Base-by-base conservation (phyloP, 2,888 invertebrate species). In the Cataglyphis cursor region DNA sequence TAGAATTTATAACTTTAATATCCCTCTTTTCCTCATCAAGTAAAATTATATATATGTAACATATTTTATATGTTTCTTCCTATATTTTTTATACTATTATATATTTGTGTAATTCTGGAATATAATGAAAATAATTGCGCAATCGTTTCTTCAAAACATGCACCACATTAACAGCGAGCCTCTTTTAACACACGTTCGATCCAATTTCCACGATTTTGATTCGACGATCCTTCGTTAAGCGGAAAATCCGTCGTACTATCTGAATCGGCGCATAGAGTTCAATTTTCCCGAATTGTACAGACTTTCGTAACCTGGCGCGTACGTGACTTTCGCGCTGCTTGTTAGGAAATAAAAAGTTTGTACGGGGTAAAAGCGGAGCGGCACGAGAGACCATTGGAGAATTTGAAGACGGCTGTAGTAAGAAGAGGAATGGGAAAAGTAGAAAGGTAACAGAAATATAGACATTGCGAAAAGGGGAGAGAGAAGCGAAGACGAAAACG, bases 281-380 rank as follows among this genome's bases (percentile, higher is more conserved):
- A 85, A 88, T 87, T 89, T 89, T 89, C 85, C 87, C 85, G 88
- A 91, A 91, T 90, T 91, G 87, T 89, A 86, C 86, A 83, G 74
- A 85, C 89, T 78, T 81, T 80, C 78, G 85, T 76, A 89, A 88
- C 85, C 81, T 86, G 73, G 83, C 54, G 24, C 85, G 90, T 90
- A 90, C 91, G 90, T 92, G 92, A 92, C 91, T 92, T 88, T 89
- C 64, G 62, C 81, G 82, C 72, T 57, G 85, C 86, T 88, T 89
- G 89, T 88, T 89, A 89, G 87, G 81, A 86, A 87, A 86, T 72
- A 86, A 90, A 87, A 90, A 88, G 85, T 83, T 90, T 48, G 51
- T 41, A 72, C 78, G 24, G 73, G 24, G 73, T 44, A 80, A 72
- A 80, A 59, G 78, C 68, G 28, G 6, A 35, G 21, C 76, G 44